phyloP scores from a whole-genome alignment of 2,113 vertebrate species.

The Nannospalax galili region DNA sequence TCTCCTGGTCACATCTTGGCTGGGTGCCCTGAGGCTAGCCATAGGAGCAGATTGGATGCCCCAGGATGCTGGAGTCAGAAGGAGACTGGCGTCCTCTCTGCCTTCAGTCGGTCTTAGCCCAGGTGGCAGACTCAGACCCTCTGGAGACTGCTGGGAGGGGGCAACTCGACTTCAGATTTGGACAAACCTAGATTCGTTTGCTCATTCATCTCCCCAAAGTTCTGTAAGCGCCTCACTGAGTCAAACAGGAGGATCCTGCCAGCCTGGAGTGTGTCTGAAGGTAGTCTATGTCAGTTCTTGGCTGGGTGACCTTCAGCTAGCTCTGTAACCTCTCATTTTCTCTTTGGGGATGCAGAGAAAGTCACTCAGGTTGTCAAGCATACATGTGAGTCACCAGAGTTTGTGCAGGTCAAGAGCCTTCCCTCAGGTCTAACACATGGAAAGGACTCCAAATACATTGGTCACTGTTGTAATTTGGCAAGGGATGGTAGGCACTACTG shows the following conservation, averaged over 20 bases:
- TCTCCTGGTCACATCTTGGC: neutral
- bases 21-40: neutral
- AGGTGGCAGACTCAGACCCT: neutral
- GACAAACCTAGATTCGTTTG: neutral
- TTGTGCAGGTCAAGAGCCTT: neutral
- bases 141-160: neutral
- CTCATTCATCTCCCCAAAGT: neutral
- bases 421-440: rapidly evolving
- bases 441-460: no score
- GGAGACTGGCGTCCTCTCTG: neutral
- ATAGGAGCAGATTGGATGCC: neutral
- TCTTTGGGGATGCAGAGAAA: neutral
- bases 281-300: neutral
- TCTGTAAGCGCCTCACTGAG: neutral
- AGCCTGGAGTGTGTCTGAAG: neutral
- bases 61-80: neutral
- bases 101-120: neutral
- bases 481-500: rapidly evolving
- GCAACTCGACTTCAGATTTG: no score
- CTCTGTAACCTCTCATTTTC: neutral
- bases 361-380: neutral
- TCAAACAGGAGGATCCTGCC: neutral
- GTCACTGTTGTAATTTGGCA: neutral
- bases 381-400: neutral
- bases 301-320: neutral